A percentile compares a stretch with the other conserved stretches of the same genome.
Conservation (phyloP, 1,140 invertebrate genomes). For the Pseudobourletiella spinata region DNA sequence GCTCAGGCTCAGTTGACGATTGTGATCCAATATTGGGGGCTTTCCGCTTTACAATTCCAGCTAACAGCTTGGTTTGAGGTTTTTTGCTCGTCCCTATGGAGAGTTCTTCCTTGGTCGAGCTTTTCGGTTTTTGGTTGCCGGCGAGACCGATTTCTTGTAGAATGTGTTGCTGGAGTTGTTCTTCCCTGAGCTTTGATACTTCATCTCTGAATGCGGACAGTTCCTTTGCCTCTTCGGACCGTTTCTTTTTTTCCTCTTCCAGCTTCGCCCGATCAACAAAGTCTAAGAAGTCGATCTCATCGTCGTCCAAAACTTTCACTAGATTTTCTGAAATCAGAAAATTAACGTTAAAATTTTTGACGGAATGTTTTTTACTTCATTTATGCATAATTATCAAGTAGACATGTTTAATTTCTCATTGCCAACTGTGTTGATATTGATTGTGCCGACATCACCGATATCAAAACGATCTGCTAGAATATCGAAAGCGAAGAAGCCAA, state of each 20-base stretch:
- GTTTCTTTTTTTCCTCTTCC: slow-evolving; percentile 68
- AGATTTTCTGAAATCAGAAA: slow-evolving; percentile 65
- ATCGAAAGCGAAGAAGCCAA: slow-evolving; percentile 1
- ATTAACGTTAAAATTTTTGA: not conserved
- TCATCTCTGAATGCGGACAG: slow-evolving; percentile 69
- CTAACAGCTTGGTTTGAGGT: slow-evolving; percentile 51
- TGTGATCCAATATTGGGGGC: not conserved
- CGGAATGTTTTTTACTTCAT: not conserved
- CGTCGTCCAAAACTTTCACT: slow-evolving; percentile 87
- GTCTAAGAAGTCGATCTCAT: slow-evolving; percentile 88
- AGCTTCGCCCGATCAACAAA: slow-evolving; percentile 75
- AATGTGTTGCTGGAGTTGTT: slow-evolving; percentile 55
- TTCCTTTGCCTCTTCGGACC: slow-evolving; percentile 67
- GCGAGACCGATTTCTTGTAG: slow-evolving; percentile 46
- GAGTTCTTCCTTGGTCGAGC: slow-evolving; percentile 6
- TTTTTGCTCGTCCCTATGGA: slow-evolving; percentile 33
- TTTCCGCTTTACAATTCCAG: slow-evolving; percentile 50
- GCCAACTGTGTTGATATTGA: not conserved
- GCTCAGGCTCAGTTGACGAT: no score
- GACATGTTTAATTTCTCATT: not conserved
- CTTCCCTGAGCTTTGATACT: slow-evolving; percentile 68
- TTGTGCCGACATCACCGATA: not conserved
- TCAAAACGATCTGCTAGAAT: not conserved
- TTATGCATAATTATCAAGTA: not conserved
- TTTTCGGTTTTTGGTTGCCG: slow-evolving; percentile 7